Percentiles rank a stretch among this genome's conserved stretches.
Evolutionary conservation across 2,113 vertebrate genomes (phyloP).

Genomic region (Nesoenas mayeri): DNA sequence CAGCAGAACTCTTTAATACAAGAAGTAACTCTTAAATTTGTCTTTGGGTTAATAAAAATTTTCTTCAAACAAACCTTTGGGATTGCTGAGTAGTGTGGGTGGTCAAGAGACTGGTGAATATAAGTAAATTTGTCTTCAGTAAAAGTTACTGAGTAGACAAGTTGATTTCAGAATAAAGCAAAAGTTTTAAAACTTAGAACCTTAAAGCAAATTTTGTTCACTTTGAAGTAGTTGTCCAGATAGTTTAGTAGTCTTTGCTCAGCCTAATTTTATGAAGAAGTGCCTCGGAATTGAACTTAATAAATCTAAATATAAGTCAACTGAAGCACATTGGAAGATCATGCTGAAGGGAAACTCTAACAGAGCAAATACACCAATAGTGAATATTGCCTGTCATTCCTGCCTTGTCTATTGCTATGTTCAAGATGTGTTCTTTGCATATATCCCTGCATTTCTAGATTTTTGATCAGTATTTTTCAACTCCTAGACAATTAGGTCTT

Average conservation of each 20-base stretch:
- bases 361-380: neutral
- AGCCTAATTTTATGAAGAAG: neutral
- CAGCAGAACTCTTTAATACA: neutral
- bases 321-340: neutral
- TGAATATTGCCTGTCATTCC: neutral
- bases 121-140: neutral
- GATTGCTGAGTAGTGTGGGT: neutral
- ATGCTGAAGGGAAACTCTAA: rapidly evolving
- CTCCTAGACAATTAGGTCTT: neutral
- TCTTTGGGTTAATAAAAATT: neutral
- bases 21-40: neutral
- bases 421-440: neutral
- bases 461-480: neutral
- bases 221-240: neutral
- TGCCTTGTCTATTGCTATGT: neutral
- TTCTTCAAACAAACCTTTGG: neutral
- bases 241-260: neutral
- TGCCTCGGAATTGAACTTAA: neutral
- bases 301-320: neutral
- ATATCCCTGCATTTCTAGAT: neutral
- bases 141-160: neutral
- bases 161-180: neutral
- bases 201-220: neutral
- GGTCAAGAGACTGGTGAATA: neutral
- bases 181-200: neutral